These are phyloP conservation scores for Saturnia japonica DNA, from an alignment of 2,888 invertebrate species.

Conservation along the genomic window DNA sequence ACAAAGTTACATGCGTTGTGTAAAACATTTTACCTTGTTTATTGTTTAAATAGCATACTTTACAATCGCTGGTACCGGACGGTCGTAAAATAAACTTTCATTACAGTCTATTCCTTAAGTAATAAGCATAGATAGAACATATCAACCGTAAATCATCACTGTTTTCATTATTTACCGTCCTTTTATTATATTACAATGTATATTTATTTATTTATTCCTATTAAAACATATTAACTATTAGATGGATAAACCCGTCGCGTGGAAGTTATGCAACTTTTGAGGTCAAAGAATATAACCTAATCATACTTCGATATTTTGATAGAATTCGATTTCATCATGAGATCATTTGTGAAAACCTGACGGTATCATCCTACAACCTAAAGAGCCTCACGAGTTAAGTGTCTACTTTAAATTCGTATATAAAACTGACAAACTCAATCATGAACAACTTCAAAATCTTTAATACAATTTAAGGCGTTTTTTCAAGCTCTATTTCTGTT, in stretches of 20 bases:
- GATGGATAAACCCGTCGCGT: neutral
- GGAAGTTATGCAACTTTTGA: neutral
- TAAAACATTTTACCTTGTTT: conserved; percentile 25
- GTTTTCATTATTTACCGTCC: neutral
- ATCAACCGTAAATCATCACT: neutral
- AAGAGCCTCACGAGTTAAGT: too few relatives aligned
- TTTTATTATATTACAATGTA: neutral
- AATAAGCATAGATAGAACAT: conserved; percentile 1
- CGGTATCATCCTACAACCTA: too few relatives aligned
- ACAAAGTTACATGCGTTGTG: conserved; percentile 45
- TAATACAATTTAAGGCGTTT: too few relatives aligned
- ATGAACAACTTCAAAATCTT: too few relatives aligned
- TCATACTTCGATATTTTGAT: too few relatives aligned
- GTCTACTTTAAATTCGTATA: too few relatives aligned
- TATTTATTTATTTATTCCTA: neutral
- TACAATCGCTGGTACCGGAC: conserved; percentile 17
- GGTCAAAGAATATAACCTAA: too few relatives aligned
- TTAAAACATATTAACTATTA: neutral
- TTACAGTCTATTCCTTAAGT: neutral
- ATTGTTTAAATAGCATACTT: conserved; percentile 21
- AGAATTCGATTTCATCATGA: too few relatives aligned
- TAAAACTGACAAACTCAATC: too few relatives aligned
- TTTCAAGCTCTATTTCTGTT: too few relatives aligned
- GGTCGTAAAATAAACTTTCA: conserved; percentile 14
- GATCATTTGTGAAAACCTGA: too few relatives aligned